phyloP scores from a whole-genome alignment of 2,888 invertebrate species.

The Thumatha senex region DNA sequence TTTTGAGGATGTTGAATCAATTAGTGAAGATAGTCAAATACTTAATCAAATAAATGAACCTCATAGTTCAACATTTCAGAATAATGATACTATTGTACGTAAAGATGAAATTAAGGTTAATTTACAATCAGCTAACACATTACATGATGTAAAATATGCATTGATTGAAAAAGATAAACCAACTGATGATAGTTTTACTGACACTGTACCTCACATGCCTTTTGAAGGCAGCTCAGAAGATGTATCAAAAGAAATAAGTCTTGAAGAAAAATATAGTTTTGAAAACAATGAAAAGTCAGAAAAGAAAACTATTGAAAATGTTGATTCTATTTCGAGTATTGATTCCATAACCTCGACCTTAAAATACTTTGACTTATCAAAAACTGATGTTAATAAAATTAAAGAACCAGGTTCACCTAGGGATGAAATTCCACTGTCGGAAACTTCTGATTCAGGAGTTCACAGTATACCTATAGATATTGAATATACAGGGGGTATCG shows the following conservation, averaged over 20 bases:
- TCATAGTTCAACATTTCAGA: constrained; percentile 34
- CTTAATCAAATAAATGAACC: constrained; percentile 30
- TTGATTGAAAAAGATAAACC: constrained; percentile 26
- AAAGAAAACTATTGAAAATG: constrained; percentile 38
- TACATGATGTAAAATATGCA: constrained; percentile 32
- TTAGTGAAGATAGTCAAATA: constrained; percentile 42
- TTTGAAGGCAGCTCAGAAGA: constrained; percentile 72
- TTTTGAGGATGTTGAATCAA: constrained; percentile 39
- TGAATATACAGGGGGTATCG: constrained; percentile 29
- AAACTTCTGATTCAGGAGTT: constrained; percentile 58
- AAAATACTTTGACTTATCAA: constrained; percentile 33
- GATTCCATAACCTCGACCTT: constrained; percentile 42
- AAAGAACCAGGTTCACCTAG: constrained; percentile 41
- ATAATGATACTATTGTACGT: constrained; percentile 45
- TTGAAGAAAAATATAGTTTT: constrained; percentile 75
- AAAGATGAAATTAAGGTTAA: constrained; percentile 38
- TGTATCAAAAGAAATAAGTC: constrained; percentile 67
- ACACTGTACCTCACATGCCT: constrained; percentile 46
- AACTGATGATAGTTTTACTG: constrained; percentile 45
- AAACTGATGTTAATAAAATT: constrained; percentile 16
- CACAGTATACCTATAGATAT: constrained; percentile 56
- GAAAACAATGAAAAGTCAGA: constrained; percentile 67
- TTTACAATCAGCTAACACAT: constrained; percentile 25
- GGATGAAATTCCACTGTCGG: constrained; percentile 52
- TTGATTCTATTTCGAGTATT: constrained; percentile 25